phyloP scores from a whole-genome alignment of 2,113 vertebrate genomes.

The Neopipo cinnamomea region DNA sequence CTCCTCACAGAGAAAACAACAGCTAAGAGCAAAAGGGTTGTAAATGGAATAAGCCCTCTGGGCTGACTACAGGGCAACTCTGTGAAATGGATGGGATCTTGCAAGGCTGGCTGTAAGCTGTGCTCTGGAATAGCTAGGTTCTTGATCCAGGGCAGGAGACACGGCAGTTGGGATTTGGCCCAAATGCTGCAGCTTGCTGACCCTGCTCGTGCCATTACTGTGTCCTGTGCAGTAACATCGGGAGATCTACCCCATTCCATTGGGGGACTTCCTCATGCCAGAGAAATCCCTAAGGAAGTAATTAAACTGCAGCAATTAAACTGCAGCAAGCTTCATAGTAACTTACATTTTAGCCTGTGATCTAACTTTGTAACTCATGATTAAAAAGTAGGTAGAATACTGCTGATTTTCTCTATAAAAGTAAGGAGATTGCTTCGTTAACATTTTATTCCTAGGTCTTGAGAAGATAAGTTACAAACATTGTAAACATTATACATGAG shows the following conservation, averaged over 20 bases:
- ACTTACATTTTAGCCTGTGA: not conserved
- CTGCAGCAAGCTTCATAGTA: not conserved
- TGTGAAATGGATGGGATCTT: not conserved
- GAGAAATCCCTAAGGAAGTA: conserved; percentile 19
- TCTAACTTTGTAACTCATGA: not conserved
- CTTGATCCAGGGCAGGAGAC: not conserved
- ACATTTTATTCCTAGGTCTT: not conserved
- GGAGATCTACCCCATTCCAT: not conserved
- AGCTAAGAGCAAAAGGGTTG: not conserved
- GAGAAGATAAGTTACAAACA: not conserved
- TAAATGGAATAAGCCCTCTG: not conserved
- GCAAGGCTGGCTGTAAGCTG: not conserved
- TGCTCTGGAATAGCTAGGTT: not conserved
- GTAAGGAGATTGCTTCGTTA: not conserved
- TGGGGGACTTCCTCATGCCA: not conserved
- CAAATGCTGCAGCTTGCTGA: not conserved
- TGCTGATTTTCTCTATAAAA: not conserved
- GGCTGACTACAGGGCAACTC: not conserved
- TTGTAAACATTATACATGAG: not conserved
- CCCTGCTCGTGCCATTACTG: not conserved
- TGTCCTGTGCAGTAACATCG: not conserved
- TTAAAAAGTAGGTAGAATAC: not conserved
- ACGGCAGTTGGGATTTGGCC: not conserved
- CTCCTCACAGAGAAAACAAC: not conserved
- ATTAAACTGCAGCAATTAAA: conserved; percentile 35